These are phyloP conservation scores for Orientallactaga sibirica DNA, from an alignment of 2,797 vertebrate genomes.

Conservation along the genomic window DNA sequence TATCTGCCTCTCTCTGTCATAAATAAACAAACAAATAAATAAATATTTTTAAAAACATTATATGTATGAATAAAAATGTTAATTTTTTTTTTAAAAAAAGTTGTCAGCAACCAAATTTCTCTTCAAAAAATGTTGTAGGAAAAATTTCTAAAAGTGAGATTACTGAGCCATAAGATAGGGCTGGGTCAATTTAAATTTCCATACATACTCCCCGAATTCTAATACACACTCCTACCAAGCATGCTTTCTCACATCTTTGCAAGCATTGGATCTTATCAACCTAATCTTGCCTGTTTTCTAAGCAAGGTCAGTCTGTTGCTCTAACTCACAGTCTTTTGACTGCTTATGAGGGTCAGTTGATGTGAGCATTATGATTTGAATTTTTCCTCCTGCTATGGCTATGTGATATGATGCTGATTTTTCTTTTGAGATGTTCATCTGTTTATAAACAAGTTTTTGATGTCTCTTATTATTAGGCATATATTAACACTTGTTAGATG, in stretches of 20 bases:
- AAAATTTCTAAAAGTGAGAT: constrained; percentile 38
- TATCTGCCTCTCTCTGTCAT: too few relatives aligned
- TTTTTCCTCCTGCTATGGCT: not conserved
- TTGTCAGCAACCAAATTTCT: not conserved
- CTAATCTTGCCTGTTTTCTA: not conserved
- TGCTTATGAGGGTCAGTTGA: not conserved
- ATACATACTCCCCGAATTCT: not conserved
- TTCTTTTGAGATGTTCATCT: not conserved
- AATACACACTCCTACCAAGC: not conserved
- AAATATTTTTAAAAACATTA: too few relatives aligned
- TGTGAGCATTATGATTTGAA: not conserved
- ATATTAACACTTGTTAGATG: not conserved
- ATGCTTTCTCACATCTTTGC: not conserved
- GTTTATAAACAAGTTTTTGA: not conserved
- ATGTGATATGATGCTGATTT: not conserved
- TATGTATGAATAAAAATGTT: too few relatives aligned
- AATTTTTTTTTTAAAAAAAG: not conserved
- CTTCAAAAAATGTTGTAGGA: not conserved
- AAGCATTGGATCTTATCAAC: not conserved
- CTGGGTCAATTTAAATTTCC: not conserved
- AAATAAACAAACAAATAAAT: too few relatives aligned
- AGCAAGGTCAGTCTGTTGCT: not conserved
- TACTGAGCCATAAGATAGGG: not conserved
- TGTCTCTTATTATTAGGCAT: not conserved
- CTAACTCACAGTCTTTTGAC: not conserved